Conservation (phyloP, 2,113 vertebrate species). For the Ctenodactylus gundi region DNA sequence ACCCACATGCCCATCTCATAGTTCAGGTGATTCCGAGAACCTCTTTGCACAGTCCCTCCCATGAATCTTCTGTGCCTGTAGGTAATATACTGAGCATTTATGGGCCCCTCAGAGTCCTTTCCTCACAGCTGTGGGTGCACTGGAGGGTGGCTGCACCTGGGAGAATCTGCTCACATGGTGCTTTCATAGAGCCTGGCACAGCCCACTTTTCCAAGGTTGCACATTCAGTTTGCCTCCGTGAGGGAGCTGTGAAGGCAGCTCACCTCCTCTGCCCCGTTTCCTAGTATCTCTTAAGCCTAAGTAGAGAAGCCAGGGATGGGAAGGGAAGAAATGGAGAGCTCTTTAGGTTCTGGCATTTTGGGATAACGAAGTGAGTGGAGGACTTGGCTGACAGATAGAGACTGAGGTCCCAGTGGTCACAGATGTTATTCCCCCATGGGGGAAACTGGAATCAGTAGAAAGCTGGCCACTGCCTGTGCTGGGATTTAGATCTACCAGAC, state of each 20-base stretch:
- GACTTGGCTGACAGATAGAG: neutral
- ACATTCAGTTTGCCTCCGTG: neutral
- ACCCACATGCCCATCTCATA: fast-evolving
- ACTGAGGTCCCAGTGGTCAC: neutral
- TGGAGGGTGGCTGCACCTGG: neutral
- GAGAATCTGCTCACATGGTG: neutral
- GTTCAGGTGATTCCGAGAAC: neutral
- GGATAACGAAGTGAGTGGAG: neutral
- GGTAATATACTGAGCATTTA: neutral
- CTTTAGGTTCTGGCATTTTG: neutral
- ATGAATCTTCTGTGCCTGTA: neutral
- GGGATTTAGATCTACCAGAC: neutral
- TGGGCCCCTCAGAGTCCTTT: fast-evolving
- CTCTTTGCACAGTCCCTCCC: neutral
- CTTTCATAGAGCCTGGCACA: neutral
- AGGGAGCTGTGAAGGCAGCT: neutral
- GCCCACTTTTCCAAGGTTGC: neutral
- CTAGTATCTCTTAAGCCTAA: neutral
- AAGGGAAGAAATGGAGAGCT: neutral
- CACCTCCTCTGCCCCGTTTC: fast-evolving
- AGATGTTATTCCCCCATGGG: neutral
- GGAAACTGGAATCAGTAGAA: neutral
- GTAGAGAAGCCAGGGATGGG: neutral
- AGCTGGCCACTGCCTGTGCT: neutral
- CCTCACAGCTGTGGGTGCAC: neutral